Conservation (phyloP, 2,888 invertebrate species). For the Gari tellinella region DNA sequence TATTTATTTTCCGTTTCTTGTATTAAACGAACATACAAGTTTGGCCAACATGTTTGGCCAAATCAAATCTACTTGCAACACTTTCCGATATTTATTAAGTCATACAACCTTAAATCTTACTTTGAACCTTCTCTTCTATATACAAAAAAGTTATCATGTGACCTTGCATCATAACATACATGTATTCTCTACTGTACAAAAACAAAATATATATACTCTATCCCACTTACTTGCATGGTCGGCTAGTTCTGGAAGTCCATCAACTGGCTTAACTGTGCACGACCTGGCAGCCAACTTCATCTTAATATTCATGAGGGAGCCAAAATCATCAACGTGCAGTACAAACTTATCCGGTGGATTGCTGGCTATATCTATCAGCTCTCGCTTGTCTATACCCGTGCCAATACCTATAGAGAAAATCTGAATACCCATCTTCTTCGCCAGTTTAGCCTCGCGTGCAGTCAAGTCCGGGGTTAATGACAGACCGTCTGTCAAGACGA, state of each 20-base stretch:
- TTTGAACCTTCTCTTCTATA: no score
- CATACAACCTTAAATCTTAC: no score
- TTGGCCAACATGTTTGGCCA: no score
- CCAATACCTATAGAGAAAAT: constrained; percentile 80
- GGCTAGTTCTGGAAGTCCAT: constrained; percentile 18
- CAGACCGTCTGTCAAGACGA: constrained; percentile 79
- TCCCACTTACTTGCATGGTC: constrained; percentile 39
- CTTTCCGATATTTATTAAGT: no score
- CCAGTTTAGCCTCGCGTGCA: constrained; percentile 65
- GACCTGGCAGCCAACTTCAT: constrained; percentile 72
- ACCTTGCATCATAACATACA: no score
- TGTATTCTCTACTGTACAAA: no score
- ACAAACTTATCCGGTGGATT: constrained; percentile 66
- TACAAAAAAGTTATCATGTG: no score
- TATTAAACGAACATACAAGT: no score
- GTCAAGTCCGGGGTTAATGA: constrained; percentile 72
- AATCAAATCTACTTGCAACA: no score
- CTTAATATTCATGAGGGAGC: constrained; percentile 71
- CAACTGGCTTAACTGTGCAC: constrained; percentile 61
- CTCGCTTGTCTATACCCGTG: constrained; percentile 63
- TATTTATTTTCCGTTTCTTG: no score
- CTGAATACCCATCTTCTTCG: constrained; percentile 69
- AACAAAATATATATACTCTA: not conserved
- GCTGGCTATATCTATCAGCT: constrained; percentile 73
- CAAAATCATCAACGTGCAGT: constrained; percentile 71